These are phyloP conservation scores for Phataginus tetradactyla DNA, from an alignment of 2,797 vertebrate genomes.

Conservation along the genomic window DNA sequence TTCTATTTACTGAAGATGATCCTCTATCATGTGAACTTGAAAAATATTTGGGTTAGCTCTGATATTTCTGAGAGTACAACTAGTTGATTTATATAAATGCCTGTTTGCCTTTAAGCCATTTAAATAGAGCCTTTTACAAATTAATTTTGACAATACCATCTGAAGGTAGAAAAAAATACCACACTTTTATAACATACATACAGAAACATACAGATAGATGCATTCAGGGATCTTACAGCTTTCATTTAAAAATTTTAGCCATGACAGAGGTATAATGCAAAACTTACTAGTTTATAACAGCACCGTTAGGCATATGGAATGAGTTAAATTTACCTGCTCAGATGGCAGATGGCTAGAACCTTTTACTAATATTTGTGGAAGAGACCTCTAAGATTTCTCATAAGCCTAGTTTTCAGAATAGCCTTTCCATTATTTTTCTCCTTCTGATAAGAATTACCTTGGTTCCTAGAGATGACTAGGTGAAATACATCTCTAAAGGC, in stretches of 20 bases:
- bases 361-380: not conserved
- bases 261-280: not conserved
- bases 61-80: not conserved
- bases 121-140: not conserved
- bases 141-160: not conserved
- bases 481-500: not conserved
- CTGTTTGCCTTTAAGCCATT: not conserved
- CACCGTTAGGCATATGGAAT: not conserved
- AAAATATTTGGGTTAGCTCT: not conserved
- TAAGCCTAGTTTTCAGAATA: not conserved
- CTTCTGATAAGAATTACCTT: not conserved
- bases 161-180: not conserved
- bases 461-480: not conserved
- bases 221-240: not conserved
- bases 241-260: not conserved
- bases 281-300: not conserved
- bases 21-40: not conserved
- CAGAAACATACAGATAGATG: not conserved
- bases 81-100: not conserved
- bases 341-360: not conserved
- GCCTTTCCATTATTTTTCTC: not conserved
- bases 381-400: not conserved
- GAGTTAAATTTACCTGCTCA: not conserved
- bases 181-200: not conserved
- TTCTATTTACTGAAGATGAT: not conserved